Conservation (phyloP, 2,888 invertebrate genomes). For the Yponomeuta plumbellus region DNA sequence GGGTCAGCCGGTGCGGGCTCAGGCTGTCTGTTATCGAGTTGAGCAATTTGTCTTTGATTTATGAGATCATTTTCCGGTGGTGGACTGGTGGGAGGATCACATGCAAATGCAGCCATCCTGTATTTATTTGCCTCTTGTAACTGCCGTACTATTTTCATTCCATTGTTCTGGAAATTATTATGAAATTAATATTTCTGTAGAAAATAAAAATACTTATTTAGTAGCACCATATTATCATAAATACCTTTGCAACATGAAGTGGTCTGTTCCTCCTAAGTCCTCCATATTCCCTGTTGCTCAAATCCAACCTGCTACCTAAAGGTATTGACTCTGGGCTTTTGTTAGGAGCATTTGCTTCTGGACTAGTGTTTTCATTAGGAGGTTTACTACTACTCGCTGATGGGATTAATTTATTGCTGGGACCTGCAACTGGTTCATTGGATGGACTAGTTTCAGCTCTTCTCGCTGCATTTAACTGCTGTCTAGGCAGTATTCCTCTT, state of each 20-base stretch:
- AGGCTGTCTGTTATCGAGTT: constrained; percentile 53
- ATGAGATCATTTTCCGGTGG: constrained; percentile 66
- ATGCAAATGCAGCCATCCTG: constrained; percentile 73
- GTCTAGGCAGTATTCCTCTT: constrained; percentile 74
- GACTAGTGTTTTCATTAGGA: constrained; percentile 38
- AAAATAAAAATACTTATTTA: background rate
- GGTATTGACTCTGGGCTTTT: constrained; percentile 41
- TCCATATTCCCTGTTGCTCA: constrained; percentile 50
- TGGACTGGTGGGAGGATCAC: constrained; percentile 52
- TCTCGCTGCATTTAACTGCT: constrained; percentile 39
- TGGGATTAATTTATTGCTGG: constrained; percentile 50
- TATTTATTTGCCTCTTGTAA: constrained; percentile 70
- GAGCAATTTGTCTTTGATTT: constrained; percentile 67
- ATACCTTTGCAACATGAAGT: constrained; percentile 30
- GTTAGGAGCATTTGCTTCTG: constrained; percentile 36
- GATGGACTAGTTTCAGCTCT: constrained; percentile 37
- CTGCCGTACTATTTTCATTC: constrained; percentile 66
- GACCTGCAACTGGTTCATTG: constrained; percentile 62
- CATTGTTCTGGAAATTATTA: constrained; percentile 60
- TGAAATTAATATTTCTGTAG: background rate
- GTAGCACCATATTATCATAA: background rate
- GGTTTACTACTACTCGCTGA: constrained; percentile 23
- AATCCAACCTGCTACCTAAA: constrained; percentile 39
- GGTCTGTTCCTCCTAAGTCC: constrained; percentile 52
- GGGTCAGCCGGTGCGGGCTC: constrained; percentile 47